Evolutionary conservation across 2,113 vertebrate genomes (phyloP).

Genomic region (Pongo abelii): DNA sequence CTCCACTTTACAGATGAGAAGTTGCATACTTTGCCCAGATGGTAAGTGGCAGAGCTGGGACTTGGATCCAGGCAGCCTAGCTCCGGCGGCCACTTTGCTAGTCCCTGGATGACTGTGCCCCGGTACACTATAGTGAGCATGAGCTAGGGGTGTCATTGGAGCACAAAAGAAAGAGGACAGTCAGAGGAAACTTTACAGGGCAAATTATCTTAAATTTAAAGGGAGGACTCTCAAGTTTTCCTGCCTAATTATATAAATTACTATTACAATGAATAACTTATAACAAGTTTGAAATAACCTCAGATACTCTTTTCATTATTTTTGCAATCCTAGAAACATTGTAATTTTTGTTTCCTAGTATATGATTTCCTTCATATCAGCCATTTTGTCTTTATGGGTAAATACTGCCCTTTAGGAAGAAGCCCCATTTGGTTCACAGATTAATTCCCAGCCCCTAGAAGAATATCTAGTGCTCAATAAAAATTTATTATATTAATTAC

Average conservation of each 20-base stretch:
- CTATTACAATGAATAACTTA: background rate
- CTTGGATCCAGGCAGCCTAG: background rate
- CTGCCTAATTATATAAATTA: constrained; percentile 1
- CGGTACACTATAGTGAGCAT: accelerated
- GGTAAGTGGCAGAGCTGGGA: background rate
- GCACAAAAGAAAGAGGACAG: background rate
- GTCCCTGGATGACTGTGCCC: too few relatives aligned
- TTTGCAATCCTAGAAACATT: background rate
- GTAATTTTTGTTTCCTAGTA: background rate
- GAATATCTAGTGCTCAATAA: background rate
- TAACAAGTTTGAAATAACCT: background rate
- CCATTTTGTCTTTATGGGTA: background rate
- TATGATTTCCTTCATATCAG: background rate
- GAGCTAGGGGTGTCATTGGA: background rate
- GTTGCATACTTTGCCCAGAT: background rate
- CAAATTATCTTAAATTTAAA: background rate
- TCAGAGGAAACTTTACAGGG: background rate
- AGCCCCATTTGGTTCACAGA: background rate
- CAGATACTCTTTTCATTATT: background rate
- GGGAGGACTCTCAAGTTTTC: background rate
- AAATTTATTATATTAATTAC: background rate
- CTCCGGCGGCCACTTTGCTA: background rate
- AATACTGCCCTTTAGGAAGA: background rate
- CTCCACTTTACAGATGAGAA: background rate
- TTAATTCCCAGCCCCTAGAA: background rate